A percentile compares a stretch with the other conserved stretches of the same genome.
phyloP scores from a whole-genome alignment of 1,140 invertebrate genomes.

The Ganaspis sp. region DNA sequence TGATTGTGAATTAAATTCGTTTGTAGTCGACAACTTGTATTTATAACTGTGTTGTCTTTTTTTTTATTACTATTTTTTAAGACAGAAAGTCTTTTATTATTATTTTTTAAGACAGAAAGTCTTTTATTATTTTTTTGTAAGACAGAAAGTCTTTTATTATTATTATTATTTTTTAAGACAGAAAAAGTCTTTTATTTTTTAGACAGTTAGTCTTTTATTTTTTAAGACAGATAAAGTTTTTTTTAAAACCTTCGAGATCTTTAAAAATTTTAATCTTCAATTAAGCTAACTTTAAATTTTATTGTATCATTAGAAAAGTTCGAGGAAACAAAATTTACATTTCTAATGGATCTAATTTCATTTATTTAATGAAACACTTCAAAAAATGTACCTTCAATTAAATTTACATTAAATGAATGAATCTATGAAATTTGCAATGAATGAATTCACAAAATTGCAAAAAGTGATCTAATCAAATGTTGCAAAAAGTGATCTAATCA shows the following conservation, averaged over 20 bases:
- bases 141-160: background rate
- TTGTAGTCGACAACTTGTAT: background rate
- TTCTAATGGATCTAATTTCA: background rate
- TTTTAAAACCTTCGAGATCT: background rate
- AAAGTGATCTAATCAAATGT: background rate
- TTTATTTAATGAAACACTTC: too few species aligned
- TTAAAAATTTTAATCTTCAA: too few species aligned
- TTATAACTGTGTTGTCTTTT: background rate
- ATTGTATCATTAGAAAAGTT: background rate
- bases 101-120: background rate
- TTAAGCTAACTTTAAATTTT: too few species aligned
- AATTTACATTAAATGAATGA: too few species aligned
- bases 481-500: background rate
- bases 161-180: background rate
- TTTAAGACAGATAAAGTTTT: background rate
- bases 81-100: background rate
- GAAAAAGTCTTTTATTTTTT: background rate
- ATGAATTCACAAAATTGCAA: too few species aligned
- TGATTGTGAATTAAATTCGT: background rate
- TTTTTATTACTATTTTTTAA: background rate
- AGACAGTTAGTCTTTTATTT: background rate
- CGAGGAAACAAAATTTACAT: constrained; percentile 1
- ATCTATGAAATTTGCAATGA: too few species aligned
- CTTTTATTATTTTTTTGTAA: background rate
- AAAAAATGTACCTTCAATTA: too few species aligned